Evolutionary conservation across 2,797 vertebrate genomes (phyloP).

Genomic region (Phrynocephalus vlangalii): DNA sequence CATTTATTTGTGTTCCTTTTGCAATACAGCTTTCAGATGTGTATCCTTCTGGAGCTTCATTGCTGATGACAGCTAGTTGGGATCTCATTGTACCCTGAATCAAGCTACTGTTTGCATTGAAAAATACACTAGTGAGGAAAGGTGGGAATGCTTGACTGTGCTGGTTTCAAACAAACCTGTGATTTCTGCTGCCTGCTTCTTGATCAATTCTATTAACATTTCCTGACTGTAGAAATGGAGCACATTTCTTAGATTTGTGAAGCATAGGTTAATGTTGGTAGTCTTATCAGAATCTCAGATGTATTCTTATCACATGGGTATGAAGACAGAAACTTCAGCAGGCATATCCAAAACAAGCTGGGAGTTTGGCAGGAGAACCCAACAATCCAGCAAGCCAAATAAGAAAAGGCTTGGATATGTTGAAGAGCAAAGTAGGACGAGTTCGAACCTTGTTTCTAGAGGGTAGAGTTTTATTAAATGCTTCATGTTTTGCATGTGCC

Average conservation of each 20-base stretch:
- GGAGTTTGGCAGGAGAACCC: neutral
- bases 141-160: conserved; percentile 31
- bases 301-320: neutral
- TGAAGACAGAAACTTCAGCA: neutral
- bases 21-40: conserved; percentile 68
- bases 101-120: conserved; percentile 56
- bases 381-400: neutral
- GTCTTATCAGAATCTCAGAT: neutral
- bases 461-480: neutral
- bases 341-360: neutral
- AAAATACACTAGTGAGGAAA: conserved; percentile 42
- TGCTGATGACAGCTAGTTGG: conserved; percentile 65
- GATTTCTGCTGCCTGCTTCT: neutral
- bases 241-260: neutral
- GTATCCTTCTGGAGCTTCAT: conserved; percentile 57
- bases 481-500: neutral
- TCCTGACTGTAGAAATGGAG: neutral
- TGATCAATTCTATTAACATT: conserved; percentile 3
- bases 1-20: conserved; percentile 65
- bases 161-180: conserved; percentile 3
- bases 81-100: conserved; percentile 50
- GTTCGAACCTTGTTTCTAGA: neutral
- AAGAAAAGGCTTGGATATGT: neutral
- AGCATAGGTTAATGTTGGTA: neutral
- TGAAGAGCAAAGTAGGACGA: neutral